Percentiles rank a stretch among this genome's conserved stretches.
These are phyloP conservation scores for Drosophila quinaria DNA, from an alignment of 2,888 invertebrate species.

Conservation along the genomic window DNA sequence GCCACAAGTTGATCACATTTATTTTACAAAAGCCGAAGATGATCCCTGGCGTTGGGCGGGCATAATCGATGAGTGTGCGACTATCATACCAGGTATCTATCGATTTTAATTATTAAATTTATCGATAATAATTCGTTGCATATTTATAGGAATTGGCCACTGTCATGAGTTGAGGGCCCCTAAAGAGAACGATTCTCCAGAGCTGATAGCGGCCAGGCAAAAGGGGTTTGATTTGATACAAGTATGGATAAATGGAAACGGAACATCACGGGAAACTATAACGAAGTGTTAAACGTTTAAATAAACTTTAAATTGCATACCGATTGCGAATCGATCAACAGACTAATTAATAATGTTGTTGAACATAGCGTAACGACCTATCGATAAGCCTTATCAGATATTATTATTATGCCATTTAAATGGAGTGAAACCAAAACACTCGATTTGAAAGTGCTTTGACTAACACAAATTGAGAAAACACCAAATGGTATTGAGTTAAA, in stretches of 20 bases:
- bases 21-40: conserved; percentile 86
- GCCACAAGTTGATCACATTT: conserved; percentile 84
- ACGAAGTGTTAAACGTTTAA: conserved; percentile 7
- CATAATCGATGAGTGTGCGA: conserved; percentile 61
- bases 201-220: conserved; percentile 25
- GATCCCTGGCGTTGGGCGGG: conserved; percentile 86
- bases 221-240: conserved; percentile 28
- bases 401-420: conserved; percentile 8
- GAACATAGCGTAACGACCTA: conserved; percentile 14
- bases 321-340: conserved; percentile 1
- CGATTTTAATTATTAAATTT: not conserved
- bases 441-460: not conserved
- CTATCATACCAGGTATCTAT: conserved; percentile 33
- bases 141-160: conserved; percentile 36
- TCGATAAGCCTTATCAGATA: conserved; percentile 17
- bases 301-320: conserved; percentile 10
- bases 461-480: conserved; percentile 49
- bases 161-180: conserved; percentile 31
- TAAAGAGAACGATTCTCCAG: conserved; percentile 27
- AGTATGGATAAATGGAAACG: conserved; percentile 29
- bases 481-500: conserved; percentile 24
- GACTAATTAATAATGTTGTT: conserved; percentile 28
- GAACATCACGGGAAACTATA: not conserved
- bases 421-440: conserved; percentile 12
- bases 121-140: not conserved